Evolutionary conservation across 2,888 invertebrate genomes (phyloP).

Genomic region (Drosophila paranaensis): DNA sequence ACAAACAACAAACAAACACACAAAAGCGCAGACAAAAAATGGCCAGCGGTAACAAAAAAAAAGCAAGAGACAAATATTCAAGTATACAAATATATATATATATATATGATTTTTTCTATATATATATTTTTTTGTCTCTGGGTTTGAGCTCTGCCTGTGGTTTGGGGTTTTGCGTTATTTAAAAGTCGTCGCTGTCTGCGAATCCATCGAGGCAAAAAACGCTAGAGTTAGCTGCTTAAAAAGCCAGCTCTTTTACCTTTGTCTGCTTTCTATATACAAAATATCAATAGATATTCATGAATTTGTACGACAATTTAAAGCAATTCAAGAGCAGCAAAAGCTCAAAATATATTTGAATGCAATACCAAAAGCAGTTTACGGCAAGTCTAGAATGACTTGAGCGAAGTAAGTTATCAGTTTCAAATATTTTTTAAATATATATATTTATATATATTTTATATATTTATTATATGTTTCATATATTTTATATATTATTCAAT

Average conservation of each 20-base stretch:
- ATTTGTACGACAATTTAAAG: background rate
- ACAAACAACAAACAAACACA: constrained; percentile 58
- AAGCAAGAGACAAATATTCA: constrained; percentile 29
- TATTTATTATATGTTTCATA: background rate
- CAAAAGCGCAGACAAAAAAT: constrained; percentile 70
- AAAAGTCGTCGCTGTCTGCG: constrained; percentile 55
- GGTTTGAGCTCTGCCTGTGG: background rate
- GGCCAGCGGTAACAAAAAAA: constrained; percentile 38
- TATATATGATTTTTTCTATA: constrained; percentile 10
- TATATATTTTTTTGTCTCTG: background rate
- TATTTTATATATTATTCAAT: background rate
- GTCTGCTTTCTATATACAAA: background rate
- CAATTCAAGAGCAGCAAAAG: no score
- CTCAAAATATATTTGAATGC: no score
- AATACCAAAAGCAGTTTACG: no score
- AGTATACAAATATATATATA: constrained; percentile 42
- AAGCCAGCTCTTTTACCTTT: background rate
- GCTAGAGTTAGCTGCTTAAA: constrained; percentile 46
- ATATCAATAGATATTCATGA: constrained; percentile 3
- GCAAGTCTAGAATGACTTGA: no score
- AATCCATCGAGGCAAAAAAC: constrained; percentile 23
- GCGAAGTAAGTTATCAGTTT: no score
- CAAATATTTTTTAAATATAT: no score
- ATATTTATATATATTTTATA: background rate
- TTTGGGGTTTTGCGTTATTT: constrained; percentile 45